Conservation (phyloP, 2,113 vertebrate species). For the Ondatra zibethicus region DNA sequence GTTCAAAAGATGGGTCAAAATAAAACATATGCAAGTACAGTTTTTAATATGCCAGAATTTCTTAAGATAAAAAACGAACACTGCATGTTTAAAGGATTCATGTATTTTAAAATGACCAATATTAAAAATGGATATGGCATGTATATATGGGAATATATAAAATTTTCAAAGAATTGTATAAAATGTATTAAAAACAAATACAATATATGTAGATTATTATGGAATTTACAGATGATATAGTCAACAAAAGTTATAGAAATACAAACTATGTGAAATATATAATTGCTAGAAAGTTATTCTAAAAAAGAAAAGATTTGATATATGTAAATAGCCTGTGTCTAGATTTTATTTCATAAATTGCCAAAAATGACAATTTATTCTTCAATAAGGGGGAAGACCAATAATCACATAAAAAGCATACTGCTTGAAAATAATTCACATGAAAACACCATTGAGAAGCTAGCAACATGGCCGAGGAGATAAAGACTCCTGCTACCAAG, state of each 20-base stretch:
- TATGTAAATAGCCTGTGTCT: neutral
- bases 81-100: neutral
- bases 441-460: neutral
- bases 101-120: constrained; percentile 36
- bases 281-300: constrained; percentile 10
- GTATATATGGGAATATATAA: neutral
- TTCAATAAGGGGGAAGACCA: constrained; percentile 26
- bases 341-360: neutral
- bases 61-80: neutral
- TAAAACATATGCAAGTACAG: neutral
- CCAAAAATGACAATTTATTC: constrained; percentile 9
- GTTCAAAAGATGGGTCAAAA: neutral
- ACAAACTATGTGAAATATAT: neutral
- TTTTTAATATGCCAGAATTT: neutral
- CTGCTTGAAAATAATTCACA: constrained; percentile 24
- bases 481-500: neutral
- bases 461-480: neutral
- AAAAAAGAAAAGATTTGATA: constrained; percentile 40
- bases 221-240: neutral
- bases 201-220: constrained; percentile 25
- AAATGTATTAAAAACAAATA: constrained; percentile 31
- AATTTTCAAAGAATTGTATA: neutral
- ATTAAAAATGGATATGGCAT: neutral
- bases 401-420: constrained; percentile 16
- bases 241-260: constrained; percentile 29